Percentiles rank a stretch among this genome's conserved stretches.
Evolutionary conservation across 2,113 vertebrate species (phyloP).

Genomic region (Platichthys flesus): DNA sequence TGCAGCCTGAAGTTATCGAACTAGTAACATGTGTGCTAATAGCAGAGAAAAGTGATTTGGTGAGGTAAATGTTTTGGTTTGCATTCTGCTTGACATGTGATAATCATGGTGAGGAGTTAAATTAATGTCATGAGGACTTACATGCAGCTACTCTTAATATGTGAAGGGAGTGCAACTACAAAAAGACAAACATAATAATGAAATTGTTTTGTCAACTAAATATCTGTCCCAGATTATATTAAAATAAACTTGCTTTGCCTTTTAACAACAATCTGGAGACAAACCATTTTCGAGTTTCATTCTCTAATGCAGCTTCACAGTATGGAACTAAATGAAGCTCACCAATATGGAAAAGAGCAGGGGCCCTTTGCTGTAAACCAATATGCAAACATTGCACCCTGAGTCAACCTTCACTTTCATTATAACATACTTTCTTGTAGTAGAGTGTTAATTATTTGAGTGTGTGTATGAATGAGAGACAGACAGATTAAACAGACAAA

Average conservation of each 20-base stretch:
- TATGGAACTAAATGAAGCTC: not conserved
- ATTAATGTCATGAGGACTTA: not conserved
- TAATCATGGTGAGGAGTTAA: not conserved
- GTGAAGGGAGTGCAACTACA: no score
- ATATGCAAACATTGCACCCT: not conserved
- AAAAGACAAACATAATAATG: no score
- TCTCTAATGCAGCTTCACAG: not conserved
- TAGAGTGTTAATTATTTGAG: not conserved
- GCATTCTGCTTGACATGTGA: not conserved
- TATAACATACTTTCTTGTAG: not conserved
- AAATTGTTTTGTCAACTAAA: not conserved
- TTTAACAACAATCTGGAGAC: not conserved
- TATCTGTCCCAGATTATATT: not conserved
- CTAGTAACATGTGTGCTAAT: not conserved
- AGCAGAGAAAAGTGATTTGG: not conserved
- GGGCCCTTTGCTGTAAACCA: not conserved
- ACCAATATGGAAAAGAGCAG: no score
- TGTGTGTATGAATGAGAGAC: not conserved
- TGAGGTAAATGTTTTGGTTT: not conserved
- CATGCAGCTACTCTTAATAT: no score
- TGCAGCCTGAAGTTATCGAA: not conserved
- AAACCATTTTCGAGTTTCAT: not conserved
- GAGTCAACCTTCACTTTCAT: not conserved
- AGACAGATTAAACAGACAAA: not conserved
- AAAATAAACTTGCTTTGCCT: not conserved